These are phyloP conservation scores for Baronia brevicornis DNA, from an alignment of 2,888 invertebrate genomes.

Conservation along the genomic window DNA sequence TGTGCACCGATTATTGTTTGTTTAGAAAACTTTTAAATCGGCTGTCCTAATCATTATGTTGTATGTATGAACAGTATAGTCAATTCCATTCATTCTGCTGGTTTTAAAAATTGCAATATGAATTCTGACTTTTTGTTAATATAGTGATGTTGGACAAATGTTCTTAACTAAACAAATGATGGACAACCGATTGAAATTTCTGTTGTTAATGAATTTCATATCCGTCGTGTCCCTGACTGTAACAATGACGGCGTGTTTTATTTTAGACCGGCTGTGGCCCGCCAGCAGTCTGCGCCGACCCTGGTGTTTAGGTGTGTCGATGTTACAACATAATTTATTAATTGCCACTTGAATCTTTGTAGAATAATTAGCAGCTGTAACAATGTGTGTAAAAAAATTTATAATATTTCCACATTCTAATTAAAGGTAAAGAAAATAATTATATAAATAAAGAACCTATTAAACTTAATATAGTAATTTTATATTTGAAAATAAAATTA, in stretches of 20 bases:
- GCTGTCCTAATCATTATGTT: too few species aligned
- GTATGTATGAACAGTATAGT: too few species aligned
- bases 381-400: neutral
- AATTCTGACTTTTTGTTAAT: too few species aligned
- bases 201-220: constrained; percentile 22
- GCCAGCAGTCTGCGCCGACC: constrained; percentile 75
- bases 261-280: constrained; percentile 76
- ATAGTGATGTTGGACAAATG: neutral
- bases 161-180: constrained; percentile 2
- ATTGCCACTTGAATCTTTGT: constrained; percentile 52
- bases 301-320: constrained; percentile 77
- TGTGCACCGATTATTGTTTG: too few species aligned
- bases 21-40: too few species aligned
- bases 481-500: too few species aligned
- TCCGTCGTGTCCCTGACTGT: constrained; percentile 41
- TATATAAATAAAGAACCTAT: too few species aligned
- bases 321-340: constrained; percentile 59
- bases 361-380: too few species aligned
- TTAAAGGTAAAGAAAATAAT: too few species aligned
- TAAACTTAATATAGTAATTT: too few species aligned
- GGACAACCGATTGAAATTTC: constrained; percentile 17
- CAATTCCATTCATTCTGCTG: too few species aligned
- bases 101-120: too few species aligned
- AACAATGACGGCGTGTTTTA: constrained; percentile 67
- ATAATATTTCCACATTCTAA: neutral